Conservation (phyloP, 2,113 vertebrate genomes). For the Gasterosteus aculeatus region DNA sequence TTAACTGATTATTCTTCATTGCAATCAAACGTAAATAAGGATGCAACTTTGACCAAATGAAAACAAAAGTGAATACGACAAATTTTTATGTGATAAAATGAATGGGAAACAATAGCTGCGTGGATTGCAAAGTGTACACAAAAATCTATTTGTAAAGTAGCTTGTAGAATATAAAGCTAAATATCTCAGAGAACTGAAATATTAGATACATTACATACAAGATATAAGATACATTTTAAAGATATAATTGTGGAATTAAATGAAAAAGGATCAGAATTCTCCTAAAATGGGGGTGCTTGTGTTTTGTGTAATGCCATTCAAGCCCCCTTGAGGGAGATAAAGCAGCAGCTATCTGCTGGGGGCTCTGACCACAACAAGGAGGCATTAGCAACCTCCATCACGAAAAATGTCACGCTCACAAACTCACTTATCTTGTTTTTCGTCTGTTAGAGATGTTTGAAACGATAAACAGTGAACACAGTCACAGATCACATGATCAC, state of each 20-base stretch:
- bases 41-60: not conserved
- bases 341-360: not conserved
- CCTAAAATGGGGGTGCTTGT: not conserved
- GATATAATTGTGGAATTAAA: not conserved
- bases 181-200: not conserved
- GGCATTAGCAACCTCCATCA: not conserved
- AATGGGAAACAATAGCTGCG: not conserved
- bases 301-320: conserved; percentile 1
- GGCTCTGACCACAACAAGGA: not conserved
- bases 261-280: not conserved
- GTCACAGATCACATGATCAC: not conserved
- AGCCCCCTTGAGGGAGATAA: conserved; percentile 45
- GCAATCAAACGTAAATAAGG: not conserved
- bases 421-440: not conserved
- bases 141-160: not conserved
- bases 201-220: no score
- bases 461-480: not conserved
- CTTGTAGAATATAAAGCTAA: not conserved
- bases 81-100: not conserved
- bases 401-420: not conserved
- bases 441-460: not conserved
- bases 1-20: not conserved
- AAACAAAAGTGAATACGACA: not conserved
- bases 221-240: no score
- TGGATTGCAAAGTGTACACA: not conserved